Evolutionary conservation across 2,888 invertebrate species (phyloP), one percentile per base, ranked within the genome.

Genomic region (Gymnocheta viridis): DNA sequence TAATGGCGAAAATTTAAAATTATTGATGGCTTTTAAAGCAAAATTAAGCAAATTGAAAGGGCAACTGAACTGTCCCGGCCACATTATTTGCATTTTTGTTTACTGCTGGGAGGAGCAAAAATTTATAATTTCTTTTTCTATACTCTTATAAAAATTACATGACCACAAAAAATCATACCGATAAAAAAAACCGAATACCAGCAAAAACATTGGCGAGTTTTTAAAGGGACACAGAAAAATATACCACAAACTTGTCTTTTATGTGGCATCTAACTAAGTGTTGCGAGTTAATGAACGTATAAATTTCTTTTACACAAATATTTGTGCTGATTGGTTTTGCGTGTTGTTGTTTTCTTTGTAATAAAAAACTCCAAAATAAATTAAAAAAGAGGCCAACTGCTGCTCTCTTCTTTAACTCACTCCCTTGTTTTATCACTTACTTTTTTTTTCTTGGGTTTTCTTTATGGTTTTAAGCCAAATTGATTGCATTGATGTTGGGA

Each of bases 261-360:
- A 19, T 32, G 10, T 12, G 14, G 19, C 29, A 47, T 14, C 14
- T 4, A 1, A 44, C 4, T 6, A 49, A 67, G 14, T 35, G 19
- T 32, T 22, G 32, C 49, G 14, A 51, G n/a, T 49, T 49, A 10
- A 49, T 1, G 49, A 51, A 67, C 51, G 24, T 51, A 51, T 51
- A 51, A 35, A 51, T 51, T 51, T 49, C n/a, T 22, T 17, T 29
- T 14, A 10, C 32, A 67, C 51, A 14, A n/a, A 35, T 10, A 19
- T 51, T 67, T 67, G 22, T 51, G 51, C 35, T 67, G 35, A 67
- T 67, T 67, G 51, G n/a, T 67, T 51, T 49, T 67, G 67, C 22
- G 6, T 14, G 22, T 51, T 51, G 22, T 38, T 32, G 35, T 27
- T 66, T 66, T n/a, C 66, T 6, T 35, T 24, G 3, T 35, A 38